Evolutionary conservation across 2,888 invertebrate genomes (phyloP).

Genomic region (Pristionchus exspectatus): DNA sequence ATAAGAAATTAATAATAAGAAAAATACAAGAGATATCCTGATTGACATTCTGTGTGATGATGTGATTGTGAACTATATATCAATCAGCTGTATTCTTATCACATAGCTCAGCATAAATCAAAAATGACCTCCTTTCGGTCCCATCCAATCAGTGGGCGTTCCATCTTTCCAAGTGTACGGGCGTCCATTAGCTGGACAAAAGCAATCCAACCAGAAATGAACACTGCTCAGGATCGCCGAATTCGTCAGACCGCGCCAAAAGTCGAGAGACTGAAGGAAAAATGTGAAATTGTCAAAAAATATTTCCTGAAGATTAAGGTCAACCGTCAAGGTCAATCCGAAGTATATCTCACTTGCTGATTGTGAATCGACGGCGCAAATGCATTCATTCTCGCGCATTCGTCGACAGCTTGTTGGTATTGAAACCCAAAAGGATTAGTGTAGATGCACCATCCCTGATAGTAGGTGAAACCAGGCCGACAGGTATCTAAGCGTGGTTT

Average conservation of each 20-base stretch:
- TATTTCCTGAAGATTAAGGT: neutral
- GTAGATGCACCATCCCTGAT: neutral
- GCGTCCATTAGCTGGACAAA: neutral
- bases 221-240: neutral
- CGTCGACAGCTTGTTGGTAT: neutral
- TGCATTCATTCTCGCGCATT: neutral
- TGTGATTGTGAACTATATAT: no score
- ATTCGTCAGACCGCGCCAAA: neutral
- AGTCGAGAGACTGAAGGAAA: conserved; percentile 2
- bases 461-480: neutral
- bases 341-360: neutral
- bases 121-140: neutral
- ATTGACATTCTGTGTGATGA: no score
- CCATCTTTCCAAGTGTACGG: neutral
- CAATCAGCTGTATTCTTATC: neutral
- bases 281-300: neutral
- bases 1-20: no score
- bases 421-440: no score
- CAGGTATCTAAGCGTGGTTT: neutral
- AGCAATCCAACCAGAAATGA: conserved; percentile 5
- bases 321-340: neutral
- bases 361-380: conserved; percentile 18
- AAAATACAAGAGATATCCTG: no score
- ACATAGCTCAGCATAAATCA: neutral
- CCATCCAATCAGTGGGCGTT: neutral